These are phyloP conservation scores for Ptychochromis oligacanthus DNA, from an alignment of 2,113 vertebrate genomes.

Conservation along the genomic window DNA sequence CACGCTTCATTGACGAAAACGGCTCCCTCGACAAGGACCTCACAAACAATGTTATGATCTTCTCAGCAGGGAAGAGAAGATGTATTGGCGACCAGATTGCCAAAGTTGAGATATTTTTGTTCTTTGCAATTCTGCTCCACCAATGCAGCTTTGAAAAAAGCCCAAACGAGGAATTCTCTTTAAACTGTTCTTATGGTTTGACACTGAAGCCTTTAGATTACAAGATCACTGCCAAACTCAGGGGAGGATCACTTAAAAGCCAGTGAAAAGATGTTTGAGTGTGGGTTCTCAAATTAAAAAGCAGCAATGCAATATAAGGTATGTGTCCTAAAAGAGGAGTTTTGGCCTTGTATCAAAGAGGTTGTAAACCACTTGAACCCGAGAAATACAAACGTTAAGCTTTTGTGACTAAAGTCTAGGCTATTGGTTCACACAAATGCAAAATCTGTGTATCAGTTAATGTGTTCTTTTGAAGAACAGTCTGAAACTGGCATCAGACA, in stretches of 20 bases:
- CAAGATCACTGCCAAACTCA: conserved; percentile 73
- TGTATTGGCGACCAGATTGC: conserved; percentile 86
- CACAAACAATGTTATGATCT: conserved; percentile 82
- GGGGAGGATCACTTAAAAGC: conserved; percentile 54
- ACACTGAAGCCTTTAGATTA: conserved; percentile 82
- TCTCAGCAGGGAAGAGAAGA: conserved; percentile 83
- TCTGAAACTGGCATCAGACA: background rate
- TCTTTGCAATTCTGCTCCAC: conserved; percentile 83
- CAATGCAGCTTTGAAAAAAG: conserved; percentile 82
- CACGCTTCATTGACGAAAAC: conserved; percentile 78
- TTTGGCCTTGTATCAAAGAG: background rate
- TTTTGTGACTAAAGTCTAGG: conserved; percentile 5
- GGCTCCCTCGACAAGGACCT: conserved; percentile 79
- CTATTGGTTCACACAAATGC: background rate
- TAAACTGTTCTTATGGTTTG: conserved; percentile 82
- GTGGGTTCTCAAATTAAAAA: background rate
- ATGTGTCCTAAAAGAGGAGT: conserved; percentile 32
- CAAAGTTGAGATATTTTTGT: conserved; percentile 85
- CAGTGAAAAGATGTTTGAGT: conserved; percentile 12
- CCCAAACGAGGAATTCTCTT: conserved; percentile 69
- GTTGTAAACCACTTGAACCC: background rate
- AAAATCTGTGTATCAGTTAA: background rate
- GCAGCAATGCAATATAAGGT: conserved; percentile 1
- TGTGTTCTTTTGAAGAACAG: background rate
- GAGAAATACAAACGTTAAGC: background rate